Conservation (phyloP, 2,113 vertebrate genomes). For the Psilopsiagon aurifrons region DNA sequence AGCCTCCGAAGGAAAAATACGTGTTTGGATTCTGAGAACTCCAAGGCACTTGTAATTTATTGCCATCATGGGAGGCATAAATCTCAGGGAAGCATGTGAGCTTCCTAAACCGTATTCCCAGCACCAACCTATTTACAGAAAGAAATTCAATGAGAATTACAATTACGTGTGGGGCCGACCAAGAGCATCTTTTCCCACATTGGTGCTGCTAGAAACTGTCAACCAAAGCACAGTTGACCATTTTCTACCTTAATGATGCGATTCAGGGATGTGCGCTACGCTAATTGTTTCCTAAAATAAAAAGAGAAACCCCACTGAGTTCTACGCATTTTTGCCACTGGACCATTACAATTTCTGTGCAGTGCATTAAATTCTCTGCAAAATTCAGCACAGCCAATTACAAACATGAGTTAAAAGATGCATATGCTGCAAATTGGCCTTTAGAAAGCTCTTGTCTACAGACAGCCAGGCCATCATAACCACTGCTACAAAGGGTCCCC, state of each 20-base stretch:
- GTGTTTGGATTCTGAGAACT: conserved; percentile 37
- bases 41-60: conserved; percentile 19
- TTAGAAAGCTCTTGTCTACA: neutral
- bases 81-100: conserved; percentile 42
- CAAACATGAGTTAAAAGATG: neutral
- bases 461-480: neutral
- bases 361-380: neutral
- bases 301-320: neutral
- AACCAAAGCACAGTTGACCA: neutral
- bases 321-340: neutral
- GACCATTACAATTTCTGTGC: neutral
- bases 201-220: neutral
- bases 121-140: conserved; percentile 39
- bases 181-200: conserved; percentile 41
- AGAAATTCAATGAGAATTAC: conserved; percentile 43
- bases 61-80: conserved; percentile 48
- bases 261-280: neutral
- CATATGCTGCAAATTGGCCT: neutral
- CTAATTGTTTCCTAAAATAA: conserved; percentile 36
- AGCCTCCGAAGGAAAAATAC: neutral
- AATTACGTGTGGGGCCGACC: neutral
- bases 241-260: conserved; percentile 51
- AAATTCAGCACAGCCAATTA: neutral
- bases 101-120: conserved; percentile 36
- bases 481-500: neutral